Evolutionary conservation across 2,888 invertebrate species (phyloP).

Genomic region (Eupithecia inturbata): DNA sequence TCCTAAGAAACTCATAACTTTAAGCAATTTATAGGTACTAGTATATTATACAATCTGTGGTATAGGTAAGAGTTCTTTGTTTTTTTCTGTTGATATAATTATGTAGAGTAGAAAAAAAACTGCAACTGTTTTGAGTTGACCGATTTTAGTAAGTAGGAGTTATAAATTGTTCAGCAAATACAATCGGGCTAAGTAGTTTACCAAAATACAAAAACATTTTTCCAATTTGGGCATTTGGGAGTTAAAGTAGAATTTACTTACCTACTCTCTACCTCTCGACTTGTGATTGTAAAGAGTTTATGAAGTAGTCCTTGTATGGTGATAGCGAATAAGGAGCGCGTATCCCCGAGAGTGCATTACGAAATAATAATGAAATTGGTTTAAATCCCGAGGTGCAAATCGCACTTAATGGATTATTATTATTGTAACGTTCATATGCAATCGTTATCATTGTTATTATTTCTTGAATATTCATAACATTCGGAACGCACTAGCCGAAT

Average conservation of each 20-base stretch:
- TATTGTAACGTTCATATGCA: not conserved
- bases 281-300: no score
- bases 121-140: not conserved
- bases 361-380: slow-evolving; percentile 21
- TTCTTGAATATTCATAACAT: not conserved
- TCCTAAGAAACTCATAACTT: no score
- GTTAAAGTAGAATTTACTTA: no score
- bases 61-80: no score
- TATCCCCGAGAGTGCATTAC: slow-evolving; percentile 17
- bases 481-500: not conserved
- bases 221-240: no score
- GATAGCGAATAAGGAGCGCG: slow-evolving; percentile 5
- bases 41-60: no score
- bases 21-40: no score
- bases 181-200: not conserved
- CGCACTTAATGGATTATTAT: slow-evolving; percentile 1
- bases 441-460: not conserved
- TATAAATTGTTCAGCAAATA: not conserved
- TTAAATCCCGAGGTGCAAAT: not conserved
- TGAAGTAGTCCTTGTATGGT: not conserved
- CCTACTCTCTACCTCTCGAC: no score
- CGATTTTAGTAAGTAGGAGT: not conserved
- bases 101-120: no score
- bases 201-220: not conserved
- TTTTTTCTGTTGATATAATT: no score